These are phyloP conservation scores for Lophotis ruficrista DNA, from an alignment of 2,113 vertebrate species.

Conservation along the genomic window DNA sequence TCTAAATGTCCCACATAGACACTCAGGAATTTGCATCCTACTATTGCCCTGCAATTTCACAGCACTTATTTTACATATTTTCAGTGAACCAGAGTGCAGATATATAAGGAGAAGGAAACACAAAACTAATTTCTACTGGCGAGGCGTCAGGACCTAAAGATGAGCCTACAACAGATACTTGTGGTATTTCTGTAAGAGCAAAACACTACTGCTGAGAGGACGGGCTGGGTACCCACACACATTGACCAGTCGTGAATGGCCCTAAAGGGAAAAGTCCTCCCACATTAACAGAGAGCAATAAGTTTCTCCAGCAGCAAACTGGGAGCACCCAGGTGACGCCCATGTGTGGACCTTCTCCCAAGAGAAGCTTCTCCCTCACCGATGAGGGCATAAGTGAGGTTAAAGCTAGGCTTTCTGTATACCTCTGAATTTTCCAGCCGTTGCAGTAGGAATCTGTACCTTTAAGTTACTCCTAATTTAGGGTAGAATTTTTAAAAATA, in stretches of 20 bases:
- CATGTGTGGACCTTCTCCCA: not conserved
- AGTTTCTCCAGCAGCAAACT: not conserved
- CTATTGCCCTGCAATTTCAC: not conserved
- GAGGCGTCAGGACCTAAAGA: not conserved
- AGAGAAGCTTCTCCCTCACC: not conserved
- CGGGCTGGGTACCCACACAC: not conserved
- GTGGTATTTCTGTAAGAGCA: not conserved
- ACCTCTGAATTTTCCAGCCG: not conserved
- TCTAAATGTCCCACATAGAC: not conserved
- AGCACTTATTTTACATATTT: not conserved
- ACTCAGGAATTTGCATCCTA: not conserved
- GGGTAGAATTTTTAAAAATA: not conserved
- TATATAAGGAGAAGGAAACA: not conserved
- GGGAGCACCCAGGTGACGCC: not conserved
- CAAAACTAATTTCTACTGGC: not conserved
- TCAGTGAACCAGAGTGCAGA: not conserved
- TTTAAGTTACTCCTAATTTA: not conserved
- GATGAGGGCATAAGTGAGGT: rapidly evolving
- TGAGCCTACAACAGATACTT: rapidly evolving
- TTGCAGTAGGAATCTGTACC: not conserved
- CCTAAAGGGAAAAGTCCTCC: not conserved
- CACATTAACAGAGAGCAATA: not conserved
- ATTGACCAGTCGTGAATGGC: not conserved
- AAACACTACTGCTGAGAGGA: not conserved
- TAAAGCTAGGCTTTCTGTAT: not conserved